phyloP scores from a whole-genome alignment of 2,888 invertebrate genomes.

The Caenorhabditis parvicauda region DNA sequence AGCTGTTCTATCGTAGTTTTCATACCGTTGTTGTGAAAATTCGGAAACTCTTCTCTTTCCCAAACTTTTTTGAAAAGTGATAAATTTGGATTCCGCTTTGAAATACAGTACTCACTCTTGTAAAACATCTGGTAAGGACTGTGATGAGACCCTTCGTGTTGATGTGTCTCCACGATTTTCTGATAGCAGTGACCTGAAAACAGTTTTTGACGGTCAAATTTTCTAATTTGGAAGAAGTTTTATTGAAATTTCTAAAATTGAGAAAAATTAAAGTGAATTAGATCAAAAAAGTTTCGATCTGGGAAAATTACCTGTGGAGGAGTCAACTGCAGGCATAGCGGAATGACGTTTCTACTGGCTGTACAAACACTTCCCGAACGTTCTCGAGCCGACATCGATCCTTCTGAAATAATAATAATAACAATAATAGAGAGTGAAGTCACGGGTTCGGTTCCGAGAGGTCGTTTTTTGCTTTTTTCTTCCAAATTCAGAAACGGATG shows the following conservation, averaged over 20 bases:
- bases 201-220: not conserved
- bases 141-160: constrained; percentile 55
- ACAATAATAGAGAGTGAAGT: not conserved
- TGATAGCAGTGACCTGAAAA: constrained; percentile 35
- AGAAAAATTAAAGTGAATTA: no score
- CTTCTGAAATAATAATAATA: constrained; percentile 3
- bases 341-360: constrained; percentile 25
- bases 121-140: constrained; percentile 50
- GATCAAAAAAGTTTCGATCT: no score
- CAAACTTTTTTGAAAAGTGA: not conserved
- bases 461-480: no score
- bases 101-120: constrained; percentile 33
- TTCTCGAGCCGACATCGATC: constrained; percentile 28
- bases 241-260: not conserved
- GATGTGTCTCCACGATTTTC: constrained; percentile 58
- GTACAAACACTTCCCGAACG: constrained; percentile 30
- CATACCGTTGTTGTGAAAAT: not conserved
- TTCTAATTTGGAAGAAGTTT: not conserved
- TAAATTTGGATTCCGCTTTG: no score
- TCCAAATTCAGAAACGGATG: no score
- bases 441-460: not conserved
- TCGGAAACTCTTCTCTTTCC: not conserved
- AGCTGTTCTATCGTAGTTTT: not conserved
- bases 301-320: constrained; percentile 34
- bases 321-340: constrained; percentile 40